Evolutionary conservation across 2,113 vertebrate species (phyloP), one percentile per base, ranked within the genome.

Genomic region (Muscicapa adusta): DNA sequence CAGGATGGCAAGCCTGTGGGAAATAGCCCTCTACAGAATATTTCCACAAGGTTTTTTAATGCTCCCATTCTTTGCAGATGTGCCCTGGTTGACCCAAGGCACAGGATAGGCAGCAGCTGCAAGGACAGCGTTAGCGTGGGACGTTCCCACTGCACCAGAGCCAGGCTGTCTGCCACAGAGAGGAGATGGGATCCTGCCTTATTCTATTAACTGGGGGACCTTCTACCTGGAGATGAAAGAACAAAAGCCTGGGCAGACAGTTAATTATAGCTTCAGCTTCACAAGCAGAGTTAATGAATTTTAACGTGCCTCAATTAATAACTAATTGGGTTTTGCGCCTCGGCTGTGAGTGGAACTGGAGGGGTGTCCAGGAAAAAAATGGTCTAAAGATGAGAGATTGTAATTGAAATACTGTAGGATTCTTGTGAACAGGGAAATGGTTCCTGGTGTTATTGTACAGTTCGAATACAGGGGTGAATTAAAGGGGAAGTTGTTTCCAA

Each of bases 281-380:
- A 97, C 96, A 97, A 93, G 96, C 95, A 94, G 93, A 98, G 96
- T 98, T 98, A 98, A 99, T 98, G 97, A 98, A 98, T 98, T 98
- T 98, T 98, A 98, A 98, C 98, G 68, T 97, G 97, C 95, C 98
- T 98, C 98, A 98, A 98, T 98, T 98, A 98, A 97, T 98, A 98
- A 97, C 96, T 98, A 98, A 98, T 98, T 98, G 97, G 95, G 97
- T 98, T 98, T 97, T 98, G 98, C 31, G 90, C 89, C 91, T 97
- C 1, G 42, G 68, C 94, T 95, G 83, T 93, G 95, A 94, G 89
- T 89, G 85, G 87, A 97, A 65, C 89, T 80, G 43, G 87, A 85
- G 89, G 80, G 74, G 75, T 87, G 83, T 94, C 90, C 34, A 62
- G 81, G 62, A 80, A 93, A 91, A 92, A 78, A 91, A 90, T 79